Evolutionary conservation across 2,797 vertebrate genomes (phyloP).

Genomic region (Amblyopsis hoosieri): DNA sequence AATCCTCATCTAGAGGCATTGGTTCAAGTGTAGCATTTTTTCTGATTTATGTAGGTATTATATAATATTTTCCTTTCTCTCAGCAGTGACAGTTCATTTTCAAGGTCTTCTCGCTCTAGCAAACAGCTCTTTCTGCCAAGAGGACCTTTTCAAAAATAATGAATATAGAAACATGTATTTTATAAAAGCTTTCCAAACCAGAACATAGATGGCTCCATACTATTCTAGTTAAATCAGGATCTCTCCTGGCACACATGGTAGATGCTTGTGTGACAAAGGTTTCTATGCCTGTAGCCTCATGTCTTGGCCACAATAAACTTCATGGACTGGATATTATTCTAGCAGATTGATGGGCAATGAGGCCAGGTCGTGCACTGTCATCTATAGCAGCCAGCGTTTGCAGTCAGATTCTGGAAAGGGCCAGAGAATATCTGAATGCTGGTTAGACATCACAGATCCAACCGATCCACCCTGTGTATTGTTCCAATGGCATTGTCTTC

Average conservation of each 20-base stretch:
- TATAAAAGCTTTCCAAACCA: conserved; percentile 5
- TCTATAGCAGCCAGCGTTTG: not conserved
- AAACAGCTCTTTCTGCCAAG: conserved; percentile 10
- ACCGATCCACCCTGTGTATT: conserved; percentile 4
- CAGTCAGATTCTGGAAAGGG: conserved; percentile 29
- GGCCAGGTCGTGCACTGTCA: not conserved
- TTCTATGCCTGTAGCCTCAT: conserved; percentile 18
- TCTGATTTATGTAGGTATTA: conserved; percentile 1
- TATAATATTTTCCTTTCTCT: conserved; percentile 23
- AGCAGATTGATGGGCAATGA: conserved; percentile 27
- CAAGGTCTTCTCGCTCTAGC: conserved; percentile 2
- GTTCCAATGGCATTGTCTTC: conserved; percentile 38
- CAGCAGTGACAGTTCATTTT: not conserved
- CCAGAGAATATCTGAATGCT: conserved; percentile 5
- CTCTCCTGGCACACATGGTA: not conserved
- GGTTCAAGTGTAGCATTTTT: conserved; percentile 2
- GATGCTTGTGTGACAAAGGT: conserved; percentile 22
- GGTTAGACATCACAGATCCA: conserved; percentile 34
- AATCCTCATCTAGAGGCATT: conserved; percentile 1
- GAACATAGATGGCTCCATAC: not conserved
- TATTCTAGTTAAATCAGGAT: conserved; percentile 1
- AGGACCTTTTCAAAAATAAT: conserved; percentile 14
- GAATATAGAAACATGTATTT: not conserved
- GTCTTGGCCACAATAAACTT: conserved; percentile 22
- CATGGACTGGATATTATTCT: conserved; percentile 1